Base-by-base conservation (phyloP, 2,888 invertebrate species). In the Dromius quadrimaculatus region DNA sequence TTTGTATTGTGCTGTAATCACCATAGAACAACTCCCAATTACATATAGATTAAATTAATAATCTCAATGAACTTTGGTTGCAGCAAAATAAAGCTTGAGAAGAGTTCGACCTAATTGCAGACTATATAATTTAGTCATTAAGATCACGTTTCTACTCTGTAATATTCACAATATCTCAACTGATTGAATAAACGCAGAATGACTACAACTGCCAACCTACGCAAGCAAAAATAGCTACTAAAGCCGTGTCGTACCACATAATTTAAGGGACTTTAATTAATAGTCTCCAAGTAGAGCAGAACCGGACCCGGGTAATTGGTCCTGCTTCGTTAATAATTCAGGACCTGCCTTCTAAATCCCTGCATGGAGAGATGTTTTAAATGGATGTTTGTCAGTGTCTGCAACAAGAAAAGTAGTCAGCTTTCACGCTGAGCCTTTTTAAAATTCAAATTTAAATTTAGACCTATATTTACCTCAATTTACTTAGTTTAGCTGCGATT, bases 251-350 rank as follows among this genome's bases (percentile, higher is more conserved):
- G 28, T 28, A 54, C 50, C 28, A 54, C 50, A 54, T 54, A 54
- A 54, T 54, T 54, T 54, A 54, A 17, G 4, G 32, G 50, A 54
- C 50, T 54, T 54, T 54, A 54, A 54, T 54, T 54, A 54, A 54
- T 54, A 32, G 50, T 54, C 32, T 28, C 17, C 28, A 23, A 28
- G n/a, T 28, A 32, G 47, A 28, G n/a, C 50, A 32, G 13, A 15
- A 17, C 15, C 23, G 50, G 50, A 28, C 50, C 50, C 28, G 9
- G 50, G 23, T 54, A 54, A 54, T 54, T 54, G 50, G 50, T 54
- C 32, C 50, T 28, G 28, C 50, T 28, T 54, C 32, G 28, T 54
- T 54, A 54, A 54, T 54, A 54, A 54, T 54, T 54, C 50, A 54
- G 50, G 28, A 15, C 32, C 19, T n/a, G 50, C 50, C 28, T 23